Base-by-base conservation (phyloP, 2,797 vertebrate species). In the Pteronotus mesoamericanus region DNA sequence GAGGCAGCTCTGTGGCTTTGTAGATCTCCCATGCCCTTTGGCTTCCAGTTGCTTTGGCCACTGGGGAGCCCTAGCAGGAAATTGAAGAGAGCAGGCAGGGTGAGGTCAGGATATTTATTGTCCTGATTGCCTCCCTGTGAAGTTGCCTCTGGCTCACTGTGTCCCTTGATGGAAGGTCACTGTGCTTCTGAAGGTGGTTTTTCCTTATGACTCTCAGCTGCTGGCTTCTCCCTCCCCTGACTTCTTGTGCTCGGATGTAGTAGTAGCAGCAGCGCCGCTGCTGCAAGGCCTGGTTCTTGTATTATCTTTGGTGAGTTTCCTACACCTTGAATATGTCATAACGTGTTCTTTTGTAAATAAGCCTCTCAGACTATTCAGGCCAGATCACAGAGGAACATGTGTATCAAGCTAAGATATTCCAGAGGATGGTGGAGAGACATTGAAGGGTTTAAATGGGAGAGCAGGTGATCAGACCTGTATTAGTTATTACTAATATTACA, bases 101-200 rank as follows among this genome's bases (percentile, higher is more conserved):
- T 80, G 51, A 89, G 42, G 51, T 89, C 53, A 83, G 19, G 34
- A 68, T 86, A 77, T 85, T 89, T 91, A 77, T 95, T 80, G 83
- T 95, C 68, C 88, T 89, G 57, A n/a, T 95, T 68, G 46, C 24
- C 18, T 61, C 2, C 42, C 83, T 1, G 0, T 69, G 91, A 86
- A 53, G n/a, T 89, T 72, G 39, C 80, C 48, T 51, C 59, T n/a
- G 39, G 68, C 74, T 89, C 53, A 51, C 61, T 91, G 21, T 82
- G 72, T 89, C 46, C 59, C 44, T 71, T 94, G 82, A 92, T 34
- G 34, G 48, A 95, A 84, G 39, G 48, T 89, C 74, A 59, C 42
- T 83, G 55, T 10, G 59, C 69, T 78, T 90, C 39, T 55, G 61
- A 66, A 39, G 32, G 53, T 46, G 42, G 34, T 89, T 94, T 92